phyloP scores from a whole-genome alignment of 2,888 invertebrate species.

The Tolmerus cingulatus region DNA sequence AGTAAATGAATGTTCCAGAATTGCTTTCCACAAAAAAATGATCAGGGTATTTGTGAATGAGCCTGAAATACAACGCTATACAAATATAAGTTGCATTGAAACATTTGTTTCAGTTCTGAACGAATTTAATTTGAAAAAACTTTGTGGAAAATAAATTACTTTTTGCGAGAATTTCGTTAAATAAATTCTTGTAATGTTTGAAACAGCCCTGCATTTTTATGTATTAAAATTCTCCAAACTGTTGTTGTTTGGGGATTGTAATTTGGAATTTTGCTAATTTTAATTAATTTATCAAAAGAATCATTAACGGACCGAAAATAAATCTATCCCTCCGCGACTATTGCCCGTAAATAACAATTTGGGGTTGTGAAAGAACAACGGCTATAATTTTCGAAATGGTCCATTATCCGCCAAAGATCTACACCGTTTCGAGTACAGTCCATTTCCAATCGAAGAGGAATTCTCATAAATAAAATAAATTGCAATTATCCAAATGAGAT shows the following conservation, averaged over 20 bases:
- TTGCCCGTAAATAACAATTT: background rate
- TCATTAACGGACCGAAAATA: background rate
- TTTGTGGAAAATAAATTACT: background rate
- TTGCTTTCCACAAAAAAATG: too few relatives aligned
- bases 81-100: background rate
- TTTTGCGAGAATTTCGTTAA: background rate
- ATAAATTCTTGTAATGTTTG: background rate
- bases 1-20: background rate
- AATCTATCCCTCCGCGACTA: background rate
- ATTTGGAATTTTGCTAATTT: background rate
- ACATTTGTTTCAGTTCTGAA: background rate
- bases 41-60: too few relatives aligned
- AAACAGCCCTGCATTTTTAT: background rate
- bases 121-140: background rate
- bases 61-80: background rate
- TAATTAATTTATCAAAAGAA: background rate
- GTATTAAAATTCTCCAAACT: background rate
- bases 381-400: background rate
- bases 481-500: constrained; percentile 31
- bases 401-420: background rate
- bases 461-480: constrained; percentile 24
- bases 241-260: background rate
- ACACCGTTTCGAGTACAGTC: background rate
- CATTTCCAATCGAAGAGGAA: background rate
- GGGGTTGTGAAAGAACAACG: background rate